Base-by-base conservation (phyloP, 2,888 invertebrate genomes). In the Caradrina clavipalpis region DNA sequence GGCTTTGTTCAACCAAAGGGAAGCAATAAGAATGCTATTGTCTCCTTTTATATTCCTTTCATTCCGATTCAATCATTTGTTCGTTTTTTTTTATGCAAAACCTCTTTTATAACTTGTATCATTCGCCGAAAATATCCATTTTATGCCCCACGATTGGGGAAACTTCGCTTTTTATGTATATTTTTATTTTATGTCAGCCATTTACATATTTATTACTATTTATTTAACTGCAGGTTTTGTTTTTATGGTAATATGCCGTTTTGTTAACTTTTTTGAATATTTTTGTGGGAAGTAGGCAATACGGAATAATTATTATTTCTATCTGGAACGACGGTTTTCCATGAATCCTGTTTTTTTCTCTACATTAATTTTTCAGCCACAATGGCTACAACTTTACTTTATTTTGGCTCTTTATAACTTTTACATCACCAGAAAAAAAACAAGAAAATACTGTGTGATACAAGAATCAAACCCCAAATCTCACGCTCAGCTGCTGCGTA, bases 151-250 rank as follows among this genome's bases (percentile, higher is more conserved):
- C 11, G 50, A 56, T 68, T 68, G 8, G 26, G 35, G 55, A 51
- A 68, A 68, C 56, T 75, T 47, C 35, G 54, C 54, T 65, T 68
- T 58, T 70, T 56, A 80, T 73, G 70, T 65, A 55, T 58, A 58
- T 35, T 35, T 35, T 35, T 35, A 45, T 64, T 77, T 74, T 79
- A 80, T 68, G 67, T 50, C 19, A 26, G 22, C 54, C 67, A 73
- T 79, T 78, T 63, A 77, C 83, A 81, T 82, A 84, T 82, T 56
- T 59, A 74, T 73, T 55, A 70, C 64, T 58, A 56, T 45, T 51
- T 70, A 69, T 70, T 69, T 64, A 13, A 49, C 31, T 49, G 54
- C 49, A 35, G 17, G 31, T 42, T 66, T 74, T 65, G 0, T 65
- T 70, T 35, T 66, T 42, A 66, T 74, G 66, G 49, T 15, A 49